These are phyloP conservation scores for Tetanocera ferruginea DNA, from an alignment of 2,888 invertebrate genomes.

Conservation along the genomic window DNA sequence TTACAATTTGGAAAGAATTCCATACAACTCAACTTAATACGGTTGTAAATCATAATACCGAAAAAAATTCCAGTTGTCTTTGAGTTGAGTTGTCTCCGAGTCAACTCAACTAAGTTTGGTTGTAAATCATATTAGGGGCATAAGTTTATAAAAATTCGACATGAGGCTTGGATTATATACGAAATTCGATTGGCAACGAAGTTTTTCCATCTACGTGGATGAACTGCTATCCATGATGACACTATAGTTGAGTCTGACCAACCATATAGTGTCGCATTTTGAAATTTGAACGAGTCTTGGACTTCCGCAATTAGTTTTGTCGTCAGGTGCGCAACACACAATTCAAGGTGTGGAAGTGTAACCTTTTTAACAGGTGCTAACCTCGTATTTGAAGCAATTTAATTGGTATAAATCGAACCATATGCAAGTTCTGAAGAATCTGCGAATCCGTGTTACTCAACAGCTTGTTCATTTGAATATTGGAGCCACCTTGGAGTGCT, in stretches of 20 bases:
- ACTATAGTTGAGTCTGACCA: slow-evolving; percentile 40
- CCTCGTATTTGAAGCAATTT: slow-evolving; percentile 34
- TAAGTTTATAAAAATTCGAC: too few relatives aligned
- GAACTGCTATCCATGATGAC: slow-evolving; percentile 29
- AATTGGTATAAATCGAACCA: not conserved
- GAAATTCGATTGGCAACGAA: slow-evolving; percentile 41
- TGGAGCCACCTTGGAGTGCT: slow-evolving; percentile 21
- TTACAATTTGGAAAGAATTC: too few relatives aligned
- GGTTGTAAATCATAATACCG: too few relatives aligned
- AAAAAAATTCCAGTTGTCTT: too few relatives aligned
- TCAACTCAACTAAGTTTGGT: too few relatives aligned
- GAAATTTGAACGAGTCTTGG: not conserved
- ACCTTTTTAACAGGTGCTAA: slow-evolving; percentile 39
- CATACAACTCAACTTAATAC: too few relatives aligned
- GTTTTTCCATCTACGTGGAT: slow-evolving; percentile 37
- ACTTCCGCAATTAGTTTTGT: slow-evolving; percentile 24
- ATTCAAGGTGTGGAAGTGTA: slow-evolving; percentile 35
- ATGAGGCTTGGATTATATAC: slow-evolving; percentile 31
- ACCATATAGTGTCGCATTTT: slow-evolving; percentile 4
- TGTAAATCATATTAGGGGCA: too few relatives aligned
- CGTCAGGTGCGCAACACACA: slow-evolving; percentile 37
- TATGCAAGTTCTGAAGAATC: slow-evolving; percentile 29
- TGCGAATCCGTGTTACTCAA: slow-evolving; percentile 26
- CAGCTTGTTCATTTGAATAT: not conserved
- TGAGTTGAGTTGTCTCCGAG: too few relatives aligned